These are phyloP conservation scores for Echinometra lucunter DNA, from an alignment of 53 echinoderm and acorn worm genomes.

Conservation along the genomic window DNA sequence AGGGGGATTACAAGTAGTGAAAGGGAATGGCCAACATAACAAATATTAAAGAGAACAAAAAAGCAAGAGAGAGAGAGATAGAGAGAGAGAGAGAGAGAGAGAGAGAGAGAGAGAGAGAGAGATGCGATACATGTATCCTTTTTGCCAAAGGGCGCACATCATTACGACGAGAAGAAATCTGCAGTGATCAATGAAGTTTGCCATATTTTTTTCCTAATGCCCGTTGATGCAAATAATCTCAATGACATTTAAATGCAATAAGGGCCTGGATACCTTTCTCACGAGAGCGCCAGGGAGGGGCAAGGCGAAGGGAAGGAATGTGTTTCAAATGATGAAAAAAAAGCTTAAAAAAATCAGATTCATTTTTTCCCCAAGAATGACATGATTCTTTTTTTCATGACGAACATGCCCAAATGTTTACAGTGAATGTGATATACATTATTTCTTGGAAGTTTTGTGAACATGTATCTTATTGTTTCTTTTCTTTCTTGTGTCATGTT, in stretches of 20 bases:
- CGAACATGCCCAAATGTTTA: too few species aligned
- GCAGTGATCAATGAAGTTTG: slow-evolving; percentile 16
- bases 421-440: too few species aligned
- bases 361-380: too few species aligned
- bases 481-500: too few species aligned
- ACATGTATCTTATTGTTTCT: too few species aligned
- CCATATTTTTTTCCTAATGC: neutral
- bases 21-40: too few species aligned
- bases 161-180: neutral
- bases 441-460: too few species aligned
- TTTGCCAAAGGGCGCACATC: neutral
- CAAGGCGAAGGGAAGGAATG: neutral
- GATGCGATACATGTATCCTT: neutral
- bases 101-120: neutral
- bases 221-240: neutral
- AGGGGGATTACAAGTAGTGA: too few species aligned
- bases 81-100: neutral
- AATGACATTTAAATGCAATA: neutral
- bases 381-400: too few species aligned
- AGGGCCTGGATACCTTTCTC: neutral
- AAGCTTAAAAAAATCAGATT: too few species aligned
- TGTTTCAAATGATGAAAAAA: too few species aligned
- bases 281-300: neutral
- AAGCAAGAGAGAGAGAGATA: neutral
- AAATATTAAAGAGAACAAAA: neutral